Conservation (phyloP, 1,140 invertebrate species). For the Euborellia annulipes region DNA sequence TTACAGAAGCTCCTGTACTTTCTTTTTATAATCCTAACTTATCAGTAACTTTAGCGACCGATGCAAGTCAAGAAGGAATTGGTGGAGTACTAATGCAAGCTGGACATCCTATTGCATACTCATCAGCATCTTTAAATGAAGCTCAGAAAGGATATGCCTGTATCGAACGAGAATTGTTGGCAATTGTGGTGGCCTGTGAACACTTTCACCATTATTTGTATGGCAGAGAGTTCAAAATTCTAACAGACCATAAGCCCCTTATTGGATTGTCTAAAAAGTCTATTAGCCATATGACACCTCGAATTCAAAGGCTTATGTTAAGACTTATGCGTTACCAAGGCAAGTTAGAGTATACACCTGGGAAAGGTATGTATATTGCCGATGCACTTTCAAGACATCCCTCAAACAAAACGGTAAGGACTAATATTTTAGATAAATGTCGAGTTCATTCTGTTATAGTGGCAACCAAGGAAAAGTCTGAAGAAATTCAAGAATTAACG, state of each 20-base stretch:
- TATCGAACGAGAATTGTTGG: constrained; percentile 34
- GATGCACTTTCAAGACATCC: not conserved
- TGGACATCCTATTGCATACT: constrained; percentile 23
- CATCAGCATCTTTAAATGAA: constrained; percentile 12
- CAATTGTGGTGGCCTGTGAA: constrained; percentile 28
- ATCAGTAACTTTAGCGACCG: too few species aligned
- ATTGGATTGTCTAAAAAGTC: constrained; percentile 25
- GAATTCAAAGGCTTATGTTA: constrained; percentile 29
- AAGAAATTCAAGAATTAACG: not conserved
- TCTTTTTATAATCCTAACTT: too few species aligned
- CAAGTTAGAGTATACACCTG: constrained; percentile 13
- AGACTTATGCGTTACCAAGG: constrained; percentile 25
- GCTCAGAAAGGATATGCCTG: constrained; percentile 22
- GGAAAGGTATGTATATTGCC: not conserved
- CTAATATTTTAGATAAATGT: not conserved
- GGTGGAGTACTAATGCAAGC: constrained; percentile 17
- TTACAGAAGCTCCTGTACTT: too few species aligned
- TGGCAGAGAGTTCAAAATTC: constrained; percentile 25
- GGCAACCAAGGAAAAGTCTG: not conserved
- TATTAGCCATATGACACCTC: constrained; percentile 21
- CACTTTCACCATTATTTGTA: constrained; percentile 27
- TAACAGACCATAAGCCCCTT: constrained; percentile 31
- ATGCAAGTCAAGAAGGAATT: constrained; percentile 11
- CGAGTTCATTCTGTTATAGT: not conserved
- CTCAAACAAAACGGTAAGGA: not conserved